Evolutionary conservation across 2,113 vertebrate genomes (phyloP).

Genomic region (Tauraco erythrolophus): DNA sequence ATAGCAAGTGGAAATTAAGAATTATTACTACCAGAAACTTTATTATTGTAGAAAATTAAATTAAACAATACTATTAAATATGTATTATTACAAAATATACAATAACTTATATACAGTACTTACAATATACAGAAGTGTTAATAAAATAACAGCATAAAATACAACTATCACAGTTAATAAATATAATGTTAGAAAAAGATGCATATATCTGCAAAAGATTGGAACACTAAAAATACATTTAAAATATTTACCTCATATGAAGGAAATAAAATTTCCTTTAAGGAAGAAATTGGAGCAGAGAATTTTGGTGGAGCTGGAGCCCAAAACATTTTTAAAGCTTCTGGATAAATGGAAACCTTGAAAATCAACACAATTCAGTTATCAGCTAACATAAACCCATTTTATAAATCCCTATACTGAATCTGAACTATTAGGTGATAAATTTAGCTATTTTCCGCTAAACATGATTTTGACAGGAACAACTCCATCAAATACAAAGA

Average conservation of each 20-base stretch:
- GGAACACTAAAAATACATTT: neutral
- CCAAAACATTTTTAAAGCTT: conserved; percentile 78
- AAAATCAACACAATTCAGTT: conserved; percentile 28
- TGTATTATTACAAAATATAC: neutral
- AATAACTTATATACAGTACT: neutral
- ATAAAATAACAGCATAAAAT: neutral
- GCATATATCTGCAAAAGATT: neutral
- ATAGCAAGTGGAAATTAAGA: neutral
- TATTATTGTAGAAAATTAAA: neutral
- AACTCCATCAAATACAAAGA: neutral
- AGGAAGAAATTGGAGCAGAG: conserved; percentile 69
- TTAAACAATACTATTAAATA: neutral
- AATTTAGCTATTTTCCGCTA: neutral
- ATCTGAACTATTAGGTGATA: neutral
- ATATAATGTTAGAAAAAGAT: neutral
- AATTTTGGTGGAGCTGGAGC: conserved; percentile 78
- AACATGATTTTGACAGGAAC: neutral
- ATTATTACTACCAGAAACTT: neutral
- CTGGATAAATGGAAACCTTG: conserved; percentile 73
- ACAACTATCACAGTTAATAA: neutral
- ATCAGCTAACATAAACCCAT: neutral
- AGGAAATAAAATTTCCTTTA: conserved; percentile 78
- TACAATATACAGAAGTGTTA: neutral
- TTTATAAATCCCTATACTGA: neutral
- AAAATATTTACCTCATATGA: conserved; percentile 76